Evolutionary conservation across 2,797 vertebrate genomes (phyloP).

Genomic region (Xiphorhynchus erythropygius): DNA sequence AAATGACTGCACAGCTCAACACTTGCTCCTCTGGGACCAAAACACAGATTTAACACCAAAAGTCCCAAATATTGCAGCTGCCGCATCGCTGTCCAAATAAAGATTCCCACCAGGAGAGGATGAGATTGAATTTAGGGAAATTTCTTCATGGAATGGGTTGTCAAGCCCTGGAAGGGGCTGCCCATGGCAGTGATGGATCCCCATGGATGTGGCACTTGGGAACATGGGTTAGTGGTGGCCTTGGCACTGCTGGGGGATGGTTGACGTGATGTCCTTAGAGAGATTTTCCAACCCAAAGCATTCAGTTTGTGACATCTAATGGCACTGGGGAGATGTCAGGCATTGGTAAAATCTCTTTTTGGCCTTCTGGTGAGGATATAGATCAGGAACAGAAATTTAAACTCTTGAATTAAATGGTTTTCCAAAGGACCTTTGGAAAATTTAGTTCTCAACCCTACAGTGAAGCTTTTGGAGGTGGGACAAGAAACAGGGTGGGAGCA

Average conservation of each 20-base stretch:
- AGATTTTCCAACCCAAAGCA: rapidly evolving
- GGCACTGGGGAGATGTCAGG: neutral
- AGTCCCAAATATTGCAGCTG: neutral
- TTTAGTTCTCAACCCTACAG: neutral
- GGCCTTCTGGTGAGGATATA: neutral
- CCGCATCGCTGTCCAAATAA: neutral
- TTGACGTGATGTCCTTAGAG: neutral
- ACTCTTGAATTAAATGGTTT: neutral
- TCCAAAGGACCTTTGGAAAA: neutral
- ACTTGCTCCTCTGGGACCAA: neutral
- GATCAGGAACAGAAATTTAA: neutral
- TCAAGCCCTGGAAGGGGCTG: neutral
- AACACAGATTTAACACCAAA: neutral
- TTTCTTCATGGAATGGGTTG: neutral
- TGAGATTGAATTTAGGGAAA: neutral
- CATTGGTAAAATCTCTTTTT: neutral
- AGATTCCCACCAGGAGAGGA: neutral
- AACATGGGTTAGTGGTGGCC: rapidly evolving
- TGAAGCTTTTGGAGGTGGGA: neutral
- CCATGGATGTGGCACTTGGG: neutral
- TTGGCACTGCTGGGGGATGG: neutral
- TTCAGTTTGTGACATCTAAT: rapidly evolving
- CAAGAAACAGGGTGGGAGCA: neutral
- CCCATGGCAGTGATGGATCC: neutral
- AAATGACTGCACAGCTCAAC: neutral